Conservation (phyloP, 2,888 invertebrate genomes). For the Crioceris asparagi region DNA sequence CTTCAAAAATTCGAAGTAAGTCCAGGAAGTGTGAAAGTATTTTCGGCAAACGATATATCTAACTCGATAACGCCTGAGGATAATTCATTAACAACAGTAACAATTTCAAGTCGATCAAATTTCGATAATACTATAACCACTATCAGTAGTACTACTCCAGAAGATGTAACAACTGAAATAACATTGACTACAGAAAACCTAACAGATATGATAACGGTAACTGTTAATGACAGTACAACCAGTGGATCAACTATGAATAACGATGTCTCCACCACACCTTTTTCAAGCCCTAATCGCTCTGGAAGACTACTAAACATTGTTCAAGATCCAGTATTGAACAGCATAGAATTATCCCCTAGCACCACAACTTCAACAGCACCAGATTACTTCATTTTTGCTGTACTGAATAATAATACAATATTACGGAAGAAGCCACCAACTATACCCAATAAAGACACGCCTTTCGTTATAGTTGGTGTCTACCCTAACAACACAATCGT, state of each 20-base stretch:
- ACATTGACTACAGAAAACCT: constrained; percentile 15
- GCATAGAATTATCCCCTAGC: constrained; percentile 21
- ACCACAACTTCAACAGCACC: constrained; percentile 33
- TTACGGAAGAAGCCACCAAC: constrained; percentile 61
- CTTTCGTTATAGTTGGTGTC: constrained; percentile 64
- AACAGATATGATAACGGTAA: constrained; percentile 9
- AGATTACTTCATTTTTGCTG: constrained; percentile 63
- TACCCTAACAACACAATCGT: constrained; percentile 70
- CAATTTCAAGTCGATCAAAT: constrained; percentile 43
- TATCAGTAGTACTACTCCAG: constrained; percentile 18
- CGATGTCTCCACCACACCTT: constrained; percentile 7
- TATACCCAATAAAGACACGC: constrained; percentile 57
- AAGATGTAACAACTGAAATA: constrained; percentile 5
- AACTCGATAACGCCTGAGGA: constrained; percentile 41
- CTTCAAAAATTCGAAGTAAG: constrained; percentile 34
- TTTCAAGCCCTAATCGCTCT: constrained; percentile 20
- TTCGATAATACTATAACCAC: constrained; percentile 21
- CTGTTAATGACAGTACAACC: constrained; percentile 7
- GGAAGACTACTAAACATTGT: constrained; percentile 26
- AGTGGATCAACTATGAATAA: constrained; percentile 1
- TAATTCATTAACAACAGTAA: constrained; percentile 43
- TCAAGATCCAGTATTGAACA: constrained; percentile 22
- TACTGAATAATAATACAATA: constrained; percentile 68
- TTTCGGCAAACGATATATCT: constrained; percentile 34
- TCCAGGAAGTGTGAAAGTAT: constrained; percentile 34